A percentile compares a stretch with the other conserved stretches of the same genome.
These are phyloP conservation scores for Diachasmimorpha longicaudata DNA, from an alignment of 1,140 invertebrate genomes.

Conservation along the genomic window DNA sequence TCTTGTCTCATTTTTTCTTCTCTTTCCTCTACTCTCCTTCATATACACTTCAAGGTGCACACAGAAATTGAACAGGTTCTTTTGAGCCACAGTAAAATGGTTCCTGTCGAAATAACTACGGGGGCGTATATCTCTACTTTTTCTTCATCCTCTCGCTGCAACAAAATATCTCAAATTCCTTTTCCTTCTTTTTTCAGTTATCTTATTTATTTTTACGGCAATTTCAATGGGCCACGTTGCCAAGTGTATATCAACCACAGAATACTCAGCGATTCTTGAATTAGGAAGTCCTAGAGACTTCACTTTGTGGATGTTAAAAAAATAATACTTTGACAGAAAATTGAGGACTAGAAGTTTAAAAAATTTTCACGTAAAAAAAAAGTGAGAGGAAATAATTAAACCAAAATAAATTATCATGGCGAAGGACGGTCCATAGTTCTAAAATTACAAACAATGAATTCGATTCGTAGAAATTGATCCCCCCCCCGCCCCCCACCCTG, in stretches of 20 bases:
- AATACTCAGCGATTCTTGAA: background rate
- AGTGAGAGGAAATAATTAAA: too few relatives aligned
- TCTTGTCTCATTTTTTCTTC: background rate
- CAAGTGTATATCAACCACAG: background rate
- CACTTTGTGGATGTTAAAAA: too few relatives aligned
- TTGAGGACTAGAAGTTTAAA: too few relatives aligned
- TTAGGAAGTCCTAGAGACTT: background rate
- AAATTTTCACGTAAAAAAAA: too few relatives aligned
- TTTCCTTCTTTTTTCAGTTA: background rate
- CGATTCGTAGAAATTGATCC: too few relatives aligned
- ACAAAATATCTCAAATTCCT: background rate
- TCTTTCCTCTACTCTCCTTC: background rate
- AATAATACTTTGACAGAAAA: too few relatives aligned
- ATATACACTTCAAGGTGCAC: background rate
- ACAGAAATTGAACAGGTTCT: constrained; percentile 12
- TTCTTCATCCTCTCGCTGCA: background rate
- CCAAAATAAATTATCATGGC: too few relatives aligned
- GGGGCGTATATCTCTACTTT: background rate
- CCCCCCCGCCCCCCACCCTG: too few relatives aligned
- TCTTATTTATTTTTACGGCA: background rate
- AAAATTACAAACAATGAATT: too few relatives aligned
- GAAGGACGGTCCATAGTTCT: too few relatives aligned
- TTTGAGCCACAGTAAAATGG: background rate
- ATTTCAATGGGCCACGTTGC: constrained; percentile 3
- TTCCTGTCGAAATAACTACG: background rate